Evolutionary conservation across 1,140 invertebrate genomes (phyloP), one percentile per base, ranked within the genome.

Genomic region (Drosophila lini): DNA sequence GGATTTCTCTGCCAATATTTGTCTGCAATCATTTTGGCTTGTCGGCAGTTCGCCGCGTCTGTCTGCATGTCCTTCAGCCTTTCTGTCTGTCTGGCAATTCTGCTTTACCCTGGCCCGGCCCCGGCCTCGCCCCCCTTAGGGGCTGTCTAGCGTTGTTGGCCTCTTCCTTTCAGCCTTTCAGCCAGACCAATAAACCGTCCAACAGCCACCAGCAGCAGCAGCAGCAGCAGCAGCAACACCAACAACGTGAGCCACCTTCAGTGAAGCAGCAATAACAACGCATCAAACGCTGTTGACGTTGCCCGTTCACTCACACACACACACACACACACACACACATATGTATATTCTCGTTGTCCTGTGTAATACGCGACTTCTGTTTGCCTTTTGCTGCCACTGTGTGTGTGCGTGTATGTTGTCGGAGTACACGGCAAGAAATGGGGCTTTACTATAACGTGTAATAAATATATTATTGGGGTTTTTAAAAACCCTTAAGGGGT

Each of bases 21-120:
- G 81, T 81, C 81, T 79, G 81, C 81, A 85, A 85, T 85, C 81
- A 85, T 85, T 85, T 85, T 63, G 82, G 82, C 81, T 78, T 84
- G 81, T 52, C 82, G 73, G 60, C 74, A 76, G 71, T 76, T 78
- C 61, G 56, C 56, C 48, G 57, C 53, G 36, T 50, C 71, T 58
- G 61, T 61, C 77, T 42, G 55, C 16, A 56, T 57, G 61, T 34
- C 61, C 19, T 19, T 25, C 28, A 15, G 58, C 38, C 55, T 40
- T 60, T 5, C 34, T 22, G 48, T 34, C 36, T 64, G 58, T 9
- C 41, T 74, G 60, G 50, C 50, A 53, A 53, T 53, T 22, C 47
- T 41, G 34, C 15, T 16, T 31, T 40, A 5, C 10, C 38, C n/a
- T 15, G 19, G 28, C 47, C 6, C 40, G 4, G 1, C 10, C 34